phyloP scores from a whole-genome alignment of 2,113 vertebrate genomes.

The Misgurnus mizolepis region DNA sequence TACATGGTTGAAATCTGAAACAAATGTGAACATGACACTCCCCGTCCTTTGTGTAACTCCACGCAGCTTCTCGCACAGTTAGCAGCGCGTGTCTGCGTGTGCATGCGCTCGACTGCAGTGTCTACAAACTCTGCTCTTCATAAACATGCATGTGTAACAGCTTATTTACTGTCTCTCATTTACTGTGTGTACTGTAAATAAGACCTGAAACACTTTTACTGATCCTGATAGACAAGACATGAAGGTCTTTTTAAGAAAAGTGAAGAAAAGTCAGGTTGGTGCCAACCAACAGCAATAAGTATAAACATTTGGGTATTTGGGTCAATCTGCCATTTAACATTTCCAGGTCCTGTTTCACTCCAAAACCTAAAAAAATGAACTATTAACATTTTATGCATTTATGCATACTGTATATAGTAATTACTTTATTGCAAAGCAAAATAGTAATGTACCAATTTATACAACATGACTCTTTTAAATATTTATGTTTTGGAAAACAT shows the following conservation, averaged over 20 bases:
- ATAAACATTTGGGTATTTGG: background rate
- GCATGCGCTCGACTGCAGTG: constrained; percentile 7
- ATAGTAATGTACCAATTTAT: too few relatives aligned
- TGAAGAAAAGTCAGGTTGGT: too few relatives aligned
- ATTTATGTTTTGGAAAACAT: too few relatives aligned
- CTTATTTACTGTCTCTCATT: background rate
- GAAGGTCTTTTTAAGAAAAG: constrained; percentile 11
- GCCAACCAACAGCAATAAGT: too few relatives aligned
- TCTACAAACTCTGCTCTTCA: constrained; percentile 37
- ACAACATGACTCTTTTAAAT: too few relatives aligned
- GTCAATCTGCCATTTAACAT: background rate
- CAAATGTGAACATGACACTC: constrained; percentile 64
- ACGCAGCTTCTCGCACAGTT: constrained; percentile 20
- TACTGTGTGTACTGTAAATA: background rate
- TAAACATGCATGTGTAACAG: background rate
- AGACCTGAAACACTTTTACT: constrained; percentile 12
- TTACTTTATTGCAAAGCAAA: too few relatives aligned
- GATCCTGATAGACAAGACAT: background rate
- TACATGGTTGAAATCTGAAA: constrained; percentile 66
- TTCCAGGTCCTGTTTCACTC: background rate
- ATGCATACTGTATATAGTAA: too few relatives aligned
- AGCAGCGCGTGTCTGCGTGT: constrained; percentile 15
- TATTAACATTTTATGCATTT: too few relatives aligned
- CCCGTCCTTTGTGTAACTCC: constrained; percentile 38
- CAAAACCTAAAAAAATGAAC: background rate